Base-by-base conservation (phyloP, 1,140 invertebrate genomes). In the Ctenoplectra terminalis region DNA sequence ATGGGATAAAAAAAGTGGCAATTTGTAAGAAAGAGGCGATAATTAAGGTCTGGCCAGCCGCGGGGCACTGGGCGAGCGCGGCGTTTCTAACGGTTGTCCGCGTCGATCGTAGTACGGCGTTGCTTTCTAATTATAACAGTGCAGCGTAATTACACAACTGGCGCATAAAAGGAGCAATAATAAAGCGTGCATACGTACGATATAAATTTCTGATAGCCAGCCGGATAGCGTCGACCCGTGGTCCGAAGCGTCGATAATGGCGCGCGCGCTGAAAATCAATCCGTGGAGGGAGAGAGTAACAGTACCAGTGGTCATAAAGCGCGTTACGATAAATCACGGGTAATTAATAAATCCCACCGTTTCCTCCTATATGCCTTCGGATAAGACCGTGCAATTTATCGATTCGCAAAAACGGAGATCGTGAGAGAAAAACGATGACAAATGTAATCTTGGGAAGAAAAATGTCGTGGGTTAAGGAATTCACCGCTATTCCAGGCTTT, bases 71-170 rank as follows among this genome's bases (percentile, higher is more conserved):
- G 17, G 63, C 23, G 17, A 63, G 37, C 37, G 34, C 67, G 66
- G 66, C 43, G 40, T 76, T 76, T 54, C 82, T 85, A 86, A 86
- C 79, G 72, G 74, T 75, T 71, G 58, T 67, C 26, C 29, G 76
- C 40, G 52, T 67, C 20, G 48, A 70, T 54, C 50, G 70, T 50
- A 64, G 60, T 70, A 71, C 67, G 48, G 73, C 71, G 78, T 81
- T 85, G 50, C 84, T 85, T 85, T 86, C 84, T 86, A 86, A 86
- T 86, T 86, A 85, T 86, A 86, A 82, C 83, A 86, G 84, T 73
- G 79, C 61, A 69, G 40, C 70, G 63, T 85, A 86, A 86, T 86
- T 86, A 77, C 60, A 67, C 83, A 82, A 85, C 72, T 67, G 72
- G 70, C 60, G 77, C 58, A 69, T 85, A 85, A 86, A 86, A 85